A percentile compares a stretch with the other conserved stretches of the same genome.
Conservation (phyloP, 2,113 vertebrate genomes). For the Amblyornis subalaris region DNA sequence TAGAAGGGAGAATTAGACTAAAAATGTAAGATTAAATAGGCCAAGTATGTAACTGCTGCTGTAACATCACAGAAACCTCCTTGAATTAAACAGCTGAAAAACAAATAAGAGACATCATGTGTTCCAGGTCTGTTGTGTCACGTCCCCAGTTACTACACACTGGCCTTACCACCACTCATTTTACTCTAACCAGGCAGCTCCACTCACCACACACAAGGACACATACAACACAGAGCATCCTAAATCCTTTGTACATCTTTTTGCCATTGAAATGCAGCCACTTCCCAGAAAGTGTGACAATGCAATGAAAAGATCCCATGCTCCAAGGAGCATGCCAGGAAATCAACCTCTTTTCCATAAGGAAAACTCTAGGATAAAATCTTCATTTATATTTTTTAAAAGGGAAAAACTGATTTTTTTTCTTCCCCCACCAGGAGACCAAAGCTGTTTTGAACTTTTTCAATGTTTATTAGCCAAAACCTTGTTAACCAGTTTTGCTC, state of each 20-base stretch:
- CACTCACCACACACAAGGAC: not conserved
- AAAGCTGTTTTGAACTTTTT: not conserved
- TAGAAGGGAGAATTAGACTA: not conserved
- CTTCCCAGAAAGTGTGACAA: not conserved
- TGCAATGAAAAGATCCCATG: not conserved
- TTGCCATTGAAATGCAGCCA: not conserved
- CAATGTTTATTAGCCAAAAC: not conserved
- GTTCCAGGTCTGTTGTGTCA: not conserved
- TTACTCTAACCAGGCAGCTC: not conserved
- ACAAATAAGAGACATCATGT: not conserved
- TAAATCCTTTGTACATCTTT: not conserved
- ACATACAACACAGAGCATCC: not conserved
- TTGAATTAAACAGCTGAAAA: not conserved
- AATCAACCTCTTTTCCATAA: not conserved
- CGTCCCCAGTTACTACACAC: accelerated
- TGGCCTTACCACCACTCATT: not conserved
- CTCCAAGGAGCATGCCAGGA: not conserved
- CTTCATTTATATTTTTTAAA: not conserved
- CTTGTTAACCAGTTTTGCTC: not conserved
- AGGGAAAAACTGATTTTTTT: not conserved
- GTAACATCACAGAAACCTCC: not conserved
- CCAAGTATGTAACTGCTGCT: not conserved
- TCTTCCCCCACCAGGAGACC: not conserved
- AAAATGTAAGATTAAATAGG: not conserved
- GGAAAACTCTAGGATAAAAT: not conserved